Evolutionary conservation across 1,140 invertebrate species (phyloP), one percentile per base, ranked within the genome.

Genomic region (Bombus waltoni): DNA sequence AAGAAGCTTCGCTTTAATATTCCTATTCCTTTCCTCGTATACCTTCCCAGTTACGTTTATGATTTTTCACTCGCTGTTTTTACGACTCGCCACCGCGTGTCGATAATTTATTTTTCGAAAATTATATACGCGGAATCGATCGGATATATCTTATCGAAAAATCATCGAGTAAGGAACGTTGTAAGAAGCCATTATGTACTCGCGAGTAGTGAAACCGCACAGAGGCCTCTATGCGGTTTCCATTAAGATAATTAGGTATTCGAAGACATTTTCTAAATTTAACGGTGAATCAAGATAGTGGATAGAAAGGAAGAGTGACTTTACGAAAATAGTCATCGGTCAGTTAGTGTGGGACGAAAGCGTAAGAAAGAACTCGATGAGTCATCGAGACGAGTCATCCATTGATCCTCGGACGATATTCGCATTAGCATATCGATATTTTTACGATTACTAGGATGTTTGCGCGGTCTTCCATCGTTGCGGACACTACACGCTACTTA

Each of bases 381-480:
- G 79, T 88, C 88, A 90, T 74, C 70, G 57, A 57, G 72, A 88
- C 73, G 85, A 81, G 77, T 77, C 76, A 70, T 72, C 59, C 81
- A 62, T 28, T 4, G n/a, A 88, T 77, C 72, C 35, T 80, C 70
- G 81, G 32, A 77, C 81, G 79, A 86, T 87, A 90, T 90, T 89
- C 72, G 70, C 76, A 87, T 91, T 87, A 75, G 71, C 88, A 89
- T 87, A 90, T 91, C 70, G 32, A 73, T 71, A 79, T 70, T 70
- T 44, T 28, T 62, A 62, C 28, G 59, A 53, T 53, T n/a, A 28
- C 25, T 22, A 38, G 5, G 6, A 47, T 53, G 6, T 13, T 18
- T n/a, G 28, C 40, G 38, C 53, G 65, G 22, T 59, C 53, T 76
- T 47, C 28, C 2, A 28, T 78, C 44, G 44, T 81, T 59, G 68